phyloP scores from a whole-genome alignment of 2,888 invertebrate genomes.

The Chloroclysta siterata region DNA sequence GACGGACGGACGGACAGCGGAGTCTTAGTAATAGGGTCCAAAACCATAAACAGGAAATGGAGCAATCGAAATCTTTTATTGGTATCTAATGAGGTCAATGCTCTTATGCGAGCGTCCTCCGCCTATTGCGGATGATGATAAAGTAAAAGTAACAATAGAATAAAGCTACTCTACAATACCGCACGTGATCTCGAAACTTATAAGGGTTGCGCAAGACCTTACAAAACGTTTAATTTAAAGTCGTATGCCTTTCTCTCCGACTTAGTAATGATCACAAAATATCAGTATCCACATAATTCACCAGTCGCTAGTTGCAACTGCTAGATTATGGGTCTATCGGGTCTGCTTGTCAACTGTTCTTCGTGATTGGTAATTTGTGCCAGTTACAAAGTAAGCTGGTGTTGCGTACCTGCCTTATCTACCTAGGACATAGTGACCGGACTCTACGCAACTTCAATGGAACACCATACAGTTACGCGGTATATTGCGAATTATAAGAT shows the following conservation, averaged over 20 bases:
- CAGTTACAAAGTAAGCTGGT: neutral
- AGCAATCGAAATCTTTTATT: neutral
- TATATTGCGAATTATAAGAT: no score
- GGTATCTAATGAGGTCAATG: neutral
- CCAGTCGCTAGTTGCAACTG: constrained; percentile 16
- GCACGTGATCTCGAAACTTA: constrained; percentile 33
- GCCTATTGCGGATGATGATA: neutral
- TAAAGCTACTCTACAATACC: constrained; percentile 8
- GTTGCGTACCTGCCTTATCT: no score
- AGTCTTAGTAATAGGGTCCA: no score
- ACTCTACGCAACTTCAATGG: no score
- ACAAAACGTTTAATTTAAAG: constrained; percentile 55
- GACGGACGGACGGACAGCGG: no score
- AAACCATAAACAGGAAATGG: no score
- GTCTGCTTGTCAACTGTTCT: constrained; percentile 21
- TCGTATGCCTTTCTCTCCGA: constrained; percentile 59
- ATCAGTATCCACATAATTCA: constrained; percentile 30
- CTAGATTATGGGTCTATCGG: constrained; percentile 20
- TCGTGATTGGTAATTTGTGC: constrained; percentile 16
- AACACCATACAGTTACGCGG: no score
- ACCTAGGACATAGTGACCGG: no score
- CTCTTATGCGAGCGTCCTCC: neutral
- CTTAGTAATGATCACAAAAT: constrained; percentile 29
- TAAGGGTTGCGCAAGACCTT: constrained; percentile 43
- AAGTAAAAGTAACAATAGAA: constrained; percentile 17